phyloP scores from a whole-genome alignment of 2,797 vertebrate genomes.

The Lophura swinhoii region DNA sequence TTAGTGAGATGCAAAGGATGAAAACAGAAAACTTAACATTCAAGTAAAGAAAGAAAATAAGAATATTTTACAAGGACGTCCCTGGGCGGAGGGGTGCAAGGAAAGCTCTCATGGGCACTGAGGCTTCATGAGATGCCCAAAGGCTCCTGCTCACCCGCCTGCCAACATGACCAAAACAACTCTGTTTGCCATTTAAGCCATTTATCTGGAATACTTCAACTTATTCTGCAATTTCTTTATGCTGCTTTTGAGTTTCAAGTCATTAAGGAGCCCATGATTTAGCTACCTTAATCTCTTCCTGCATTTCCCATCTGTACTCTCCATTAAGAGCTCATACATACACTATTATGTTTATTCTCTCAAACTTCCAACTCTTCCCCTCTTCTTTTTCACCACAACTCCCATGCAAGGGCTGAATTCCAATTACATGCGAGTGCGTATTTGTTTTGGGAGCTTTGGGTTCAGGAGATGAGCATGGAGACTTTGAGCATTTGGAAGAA shows the following conservation, averaged over 20 bases:
- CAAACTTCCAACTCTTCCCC: conserved; percentile 19
- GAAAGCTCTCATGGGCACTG: background rate
- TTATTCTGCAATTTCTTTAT: conserved; percentile 24
- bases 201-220: background rate
- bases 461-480: background rate
- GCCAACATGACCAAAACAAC: background rate
- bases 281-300: conserved; percentile 37
- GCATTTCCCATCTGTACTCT: conserved; percentile 42
- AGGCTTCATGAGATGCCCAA: background rate
- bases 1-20: background rate
- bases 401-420: background rate
- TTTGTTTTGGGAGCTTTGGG: background rate
- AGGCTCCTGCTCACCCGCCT: background rate
- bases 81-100: background rate
- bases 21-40: background rate
- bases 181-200: background rate
- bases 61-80: background rate
- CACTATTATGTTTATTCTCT: conserved; percentile 25
- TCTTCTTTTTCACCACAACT: background rate
- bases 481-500: background rate
- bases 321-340: conserved; percentile 32
- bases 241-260: conserved; percentile 47
- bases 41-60: background rate
- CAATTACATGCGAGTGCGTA: background rate
- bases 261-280: background rate